Conservation (phyloP, 2,888 invertebrate genomes). For the Ptilodon capucinus region DNA sequence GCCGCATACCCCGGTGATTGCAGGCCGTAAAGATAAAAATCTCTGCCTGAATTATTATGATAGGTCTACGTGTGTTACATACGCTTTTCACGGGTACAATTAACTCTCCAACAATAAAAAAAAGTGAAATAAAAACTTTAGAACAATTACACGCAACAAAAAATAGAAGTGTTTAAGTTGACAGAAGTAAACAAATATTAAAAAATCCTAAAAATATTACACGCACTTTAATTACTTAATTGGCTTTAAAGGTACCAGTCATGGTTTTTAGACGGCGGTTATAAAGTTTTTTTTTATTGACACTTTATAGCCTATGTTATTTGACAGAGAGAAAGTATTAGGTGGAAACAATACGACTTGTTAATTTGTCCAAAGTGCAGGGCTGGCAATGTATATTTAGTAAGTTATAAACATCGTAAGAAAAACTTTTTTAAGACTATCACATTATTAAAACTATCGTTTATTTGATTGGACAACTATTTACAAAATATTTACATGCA, state of each 20-base stretch:
- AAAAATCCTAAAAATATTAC: slow-evolving; percentile 21
- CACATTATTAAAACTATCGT: too few relatives aligned
- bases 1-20: too few relatives aligned
- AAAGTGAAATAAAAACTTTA: not conserved
- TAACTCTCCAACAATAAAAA: not conserved
- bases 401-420: too few relatives aligned
- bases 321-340: slow-evolving; percentile 40
- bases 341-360: slow-evolving; percentile 40
- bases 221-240: slow-evolving; percentile 43
- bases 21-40: too few relatives aligned
- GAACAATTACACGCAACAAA: not conserved
- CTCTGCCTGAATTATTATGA: not conserved
- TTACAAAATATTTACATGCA: too few relatives aligned
- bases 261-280: slow-evolving; percentile 17
- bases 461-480: too few relatives aligned
- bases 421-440: too few relatives aligned
- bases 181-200: not conserved
- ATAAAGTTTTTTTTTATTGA: slow-evolving; percentile 28
- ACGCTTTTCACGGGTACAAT: not conserved
- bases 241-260: slow-evolving; percentile 28
- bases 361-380: slow-evolving; percentile 33
- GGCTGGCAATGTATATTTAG: too few relatives aligned
- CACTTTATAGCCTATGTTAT: slow-evolving; percentile 30
- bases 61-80: not conserved
- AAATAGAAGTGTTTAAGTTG: slow-evolving; percentile 5